A percentile compares a stretch with the other conserved stretches of the same genome.
These are phyloP conservation scores for Adoxophyes honmai DNA, from an alignment of 1,140 invertebrate genomes.

Conservation along the genomic window DNA sequence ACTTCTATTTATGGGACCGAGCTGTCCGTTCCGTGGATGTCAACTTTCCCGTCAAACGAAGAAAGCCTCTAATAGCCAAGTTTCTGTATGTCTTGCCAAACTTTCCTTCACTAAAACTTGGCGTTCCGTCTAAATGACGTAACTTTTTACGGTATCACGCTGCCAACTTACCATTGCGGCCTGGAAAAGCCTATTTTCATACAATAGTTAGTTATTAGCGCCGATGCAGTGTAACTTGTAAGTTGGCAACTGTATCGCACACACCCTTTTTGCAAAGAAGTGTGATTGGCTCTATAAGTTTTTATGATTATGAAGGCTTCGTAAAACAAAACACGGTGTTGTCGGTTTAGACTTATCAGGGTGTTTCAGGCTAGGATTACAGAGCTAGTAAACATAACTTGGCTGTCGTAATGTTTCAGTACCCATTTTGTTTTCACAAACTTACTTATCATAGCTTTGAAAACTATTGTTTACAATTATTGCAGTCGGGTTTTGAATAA, in stretches of 20 bases:
- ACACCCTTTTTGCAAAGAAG: not conserved
- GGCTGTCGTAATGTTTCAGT: no score
- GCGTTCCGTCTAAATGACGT: not conserved
- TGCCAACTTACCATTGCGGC: not conserved
- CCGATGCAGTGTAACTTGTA: not conserved
- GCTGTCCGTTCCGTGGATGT: not conserved
- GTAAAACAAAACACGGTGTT: not conserved
- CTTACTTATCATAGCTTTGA: no score
- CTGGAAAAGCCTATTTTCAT: not conserved
- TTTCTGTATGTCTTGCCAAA: not conserved
- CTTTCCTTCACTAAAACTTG: not conserved
- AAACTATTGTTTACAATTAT: no score
- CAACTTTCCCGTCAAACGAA: not conserved
- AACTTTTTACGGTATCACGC: conserved; percentile 5
- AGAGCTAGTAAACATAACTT: no score
- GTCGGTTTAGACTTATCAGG: no score
- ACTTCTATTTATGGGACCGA: no score
- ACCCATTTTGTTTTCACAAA: no score
- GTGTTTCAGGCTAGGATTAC: no score
- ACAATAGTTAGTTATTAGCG: not conserved
- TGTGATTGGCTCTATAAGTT: not conserved
- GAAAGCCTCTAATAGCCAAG: conserved; percentile 7
- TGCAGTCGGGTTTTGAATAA: no score
- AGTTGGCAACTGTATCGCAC: not conserved
- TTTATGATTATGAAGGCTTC: not conserved